Evolutionary conservation across 2,888 invertebrate genomes (phyloP), one percentile per base, ranked within the genome.

Genomic region (Corbicula japonica): DNA sequence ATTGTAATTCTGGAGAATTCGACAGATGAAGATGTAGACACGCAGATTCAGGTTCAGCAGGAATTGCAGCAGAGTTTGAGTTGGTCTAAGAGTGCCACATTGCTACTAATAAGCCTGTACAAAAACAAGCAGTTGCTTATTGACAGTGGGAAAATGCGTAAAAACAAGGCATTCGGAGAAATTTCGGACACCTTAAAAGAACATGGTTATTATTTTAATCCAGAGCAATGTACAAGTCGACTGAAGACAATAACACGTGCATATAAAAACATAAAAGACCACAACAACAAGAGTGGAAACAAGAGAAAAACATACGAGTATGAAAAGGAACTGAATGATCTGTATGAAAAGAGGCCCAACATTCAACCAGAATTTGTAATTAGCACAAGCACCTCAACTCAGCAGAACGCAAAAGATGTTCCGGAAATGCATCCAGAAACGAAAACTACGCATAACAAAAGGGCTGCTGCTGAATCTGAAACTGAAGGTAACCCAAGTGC

Each of bases 141-240:
- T 23, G 66, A 66, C 4, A 2, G 34, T 2, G 66, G 50, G n/a
- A 30, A 34, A 26, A 15, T 52, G 34, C 21, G 60, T 23, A 52
- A 66, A 28, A 66, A 66, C 18, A 66, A 26, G 34, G 66, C 66
- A 34, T 66, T 38, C 52, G 54, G 34, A 35, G 52, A 66, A 66
- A 66, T 66, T 6, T 15, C 50, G n/a, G 30, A 34, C 6, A 26
- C 6, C 6, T 23, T 66, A 21, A 12, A 23, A 50, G 21, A 32
- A 35, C 8, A 50, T 21, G 38, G 38, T 4, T 66, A 66, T 50
- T 4, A 2, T 1, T 66, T 66, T 38, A 35, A n/a, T 10, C 18
- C 35, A 21, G 66, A 35, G 23, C 54, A 68, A 30, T 68, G 66
- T 68, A 41, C 21, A 26, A 15, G 26, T 18, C 52, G 66, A 18